Evolutionary conservation across 35 echinoderm and acorn worm species (phyloP).

Genomic region (Stichopus chloronotus): DNA sequence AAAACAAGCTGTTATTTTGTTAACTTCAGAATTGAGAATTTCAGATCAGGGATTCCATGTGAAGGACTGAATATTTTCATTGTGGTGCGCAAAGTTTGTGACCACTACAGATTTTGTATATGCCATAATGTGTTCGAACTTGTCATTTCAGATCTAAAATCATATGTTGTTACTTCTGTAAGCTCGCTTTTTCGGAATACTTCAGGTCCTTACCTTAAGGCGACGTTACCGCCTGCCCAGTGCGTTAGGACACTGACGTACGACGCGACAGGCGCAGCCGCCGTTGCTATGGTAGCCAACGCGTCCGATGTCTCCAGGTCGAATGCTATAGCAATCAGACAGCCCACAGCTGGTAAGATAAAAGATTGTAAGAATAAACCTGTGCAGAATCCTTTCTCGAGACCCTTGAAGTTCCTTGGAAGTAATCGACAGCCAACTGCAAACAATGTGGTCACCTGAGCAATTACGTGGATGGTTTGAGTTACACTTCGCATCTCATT

Average conservation of each 20-base stretch:
- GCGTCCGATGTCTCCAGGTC: not conserved
- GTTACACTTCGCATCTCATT: not conserved
- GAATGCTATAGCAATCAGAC: slow-evolving; percentile 16
- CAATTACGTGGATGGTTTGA: not conserved
- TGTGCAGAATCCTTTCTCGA: slow-evolving; percentile 28
- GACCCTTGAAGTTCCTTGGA: slow-evolving; percentile 9
- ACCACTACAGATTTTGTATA: too few species aligned
- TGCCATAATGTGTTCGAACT: too few species aligned
- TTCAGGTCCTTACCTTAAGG: slow-evolving; percentile 30
- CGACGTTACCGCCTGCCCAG: slow-evolving; percentile 29
- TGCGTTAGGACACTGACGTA: slow-evolving; percentile 32
- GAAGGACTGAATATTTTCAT: too few species aligned
- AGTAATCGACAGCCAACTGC: slow-evolving; percentile 34
- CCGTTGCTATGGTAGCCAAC: not conserved
- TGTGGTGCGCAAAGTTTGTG: too few species aligned
- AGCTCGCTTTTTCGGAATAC: not conserved
- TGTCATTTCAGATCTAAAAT: too few species aligned
- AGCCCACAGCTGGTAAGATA: slow-evolving; percentile 43
- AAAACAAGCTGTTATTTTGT: too few species aligned
- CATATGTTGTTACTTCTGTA: too few species aligned
- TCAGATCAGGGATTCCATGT: too few species aligned
- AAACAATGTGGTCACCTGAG: slow-evolving; percentile 18
- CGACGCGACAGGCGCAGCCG: slow-evolving; percentile 24
- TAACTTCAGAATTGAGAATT: too few species aligned
- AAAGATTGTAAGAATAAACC: slow-evolving; percentile 49